Percentiles rank a stretch among this genome's conserved stretches.
These are phyloP conservation scores for Neolamprologus toae DNA, from an alignment of 2,113 vertebrate species.

Conservation along the genomic window DNA sequence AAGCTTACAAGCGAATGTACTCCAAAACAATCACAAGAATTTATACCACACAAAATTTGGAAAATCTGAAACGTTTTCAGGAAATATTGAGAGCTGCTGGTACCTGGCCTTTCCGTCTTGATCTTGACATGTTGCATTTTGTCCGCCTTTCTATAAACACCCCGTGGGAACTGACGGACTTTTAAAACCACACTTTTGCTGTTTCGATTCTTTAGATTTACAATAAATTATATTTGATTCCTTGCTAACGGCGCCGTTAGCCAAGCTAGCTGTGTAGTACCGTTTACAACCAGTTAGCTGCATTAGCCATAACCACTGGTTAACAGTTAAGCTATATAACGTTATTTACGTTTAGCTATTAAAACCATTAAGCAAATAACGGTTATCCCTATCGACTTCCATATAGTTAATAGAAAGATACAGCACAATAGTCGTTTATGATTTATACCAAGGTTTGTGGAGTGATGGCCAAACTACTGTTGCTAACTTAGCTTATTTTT, in stretches of 20 bases:
- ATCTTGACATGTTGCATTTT: conserved; percentile 75
- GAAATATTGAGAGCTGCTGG: not conserved
- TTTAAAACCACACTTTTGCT: not conserved
- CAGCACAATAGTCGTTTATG: not conserved
- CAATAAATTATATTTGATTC: not conserved
- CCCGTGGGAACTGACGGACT: not conserved
- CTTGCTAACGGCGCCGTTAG: not conserved
- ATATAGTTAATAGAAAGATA: not conserved
- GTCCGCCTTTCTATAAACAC: not conserved
- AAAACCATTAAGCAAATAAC: no score
- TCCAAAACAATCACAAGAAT: not conserved
- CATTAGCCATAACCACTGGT: not conserved
- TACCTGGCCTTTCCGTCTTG: conserved; percentile 79
- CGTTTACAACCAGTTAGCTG: not conserved
- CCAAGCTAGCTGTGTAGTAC: not conserved
- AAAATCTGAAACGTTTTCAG: not conserved
- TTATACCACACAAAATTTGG: not conserved
- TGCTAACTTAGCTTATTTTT: conserved; percentile 44
- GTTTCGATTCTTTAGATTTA: not conserved
- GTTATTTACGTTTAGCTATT: not conserved
- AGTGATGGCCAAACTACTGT: not conserved
- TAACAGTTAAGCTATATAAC: not conserved
- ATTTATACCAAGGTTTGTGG: no score
- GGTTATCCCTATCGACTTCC: fast-evolving
- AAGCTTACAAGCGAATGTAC: not conserved